These are phyloP conservation scores for Drosophila littoralis DNA, from an alignment of 1,140 invertebrate genomes.

Conservation along the genomic window DNA sequence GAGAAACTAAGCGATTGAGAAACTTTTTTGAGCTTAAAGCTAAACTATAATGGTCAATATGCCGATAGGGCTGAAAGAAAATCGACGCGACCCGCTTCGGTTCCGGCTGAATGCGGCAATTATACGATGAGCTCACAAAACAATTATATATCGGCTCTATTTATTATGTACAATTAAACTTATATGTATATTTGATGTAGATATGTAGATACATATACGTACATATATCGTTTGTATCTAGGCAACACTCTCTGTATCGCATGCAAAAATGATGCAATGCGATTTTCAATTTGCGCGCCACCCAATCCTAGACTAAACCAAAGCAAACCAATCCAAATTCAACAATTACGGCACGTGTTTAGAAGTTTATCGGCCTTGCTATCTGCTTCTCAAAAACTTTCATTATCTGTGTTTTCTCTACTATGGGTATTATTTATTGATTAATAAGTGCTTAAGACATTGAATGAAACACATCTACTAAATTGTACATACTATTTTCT, in stretches of 20 bases:
- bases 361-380: constrained; percentile 16
- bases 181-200: constrained; percentile 4
- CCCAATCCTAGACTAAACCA: background rate
- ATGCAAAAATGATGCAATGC: constrained; percentile 36
- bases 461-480: too few relatives aligned
- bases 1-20: too few relatives aligned
- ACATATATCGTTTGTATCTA: constrained; percentile 10
- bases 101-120: constrained; percentile 49
- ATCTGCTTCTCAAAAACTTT: background rate
- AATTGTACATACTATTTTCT: too few relatives aligned
- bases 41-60: background rate
- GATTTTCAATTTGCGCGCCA: constrained; percentile 19
- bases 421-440: too few relatives aligned
- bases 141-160: background rate
- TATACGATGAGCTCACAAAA: constrained; percentile 45
- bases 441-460: too few relatives aligned
- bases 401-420: background rate
- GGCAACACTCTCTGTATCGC: constrained; percentile 2
- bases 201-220: background rate
- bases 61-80: background rate
- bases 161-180: constrained; percentile 5
- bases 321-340: constrained; percentile 3
- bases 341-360: constrained; percentile 2
- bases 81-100: constrained; percentile 26
- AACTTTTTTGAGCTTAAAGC: too few relatives aligned